Evolutionary conservation across 2,113 vertebrate genomes (phyloP).

Genomic region (Chaetorhynchus papuensis): DNA sequence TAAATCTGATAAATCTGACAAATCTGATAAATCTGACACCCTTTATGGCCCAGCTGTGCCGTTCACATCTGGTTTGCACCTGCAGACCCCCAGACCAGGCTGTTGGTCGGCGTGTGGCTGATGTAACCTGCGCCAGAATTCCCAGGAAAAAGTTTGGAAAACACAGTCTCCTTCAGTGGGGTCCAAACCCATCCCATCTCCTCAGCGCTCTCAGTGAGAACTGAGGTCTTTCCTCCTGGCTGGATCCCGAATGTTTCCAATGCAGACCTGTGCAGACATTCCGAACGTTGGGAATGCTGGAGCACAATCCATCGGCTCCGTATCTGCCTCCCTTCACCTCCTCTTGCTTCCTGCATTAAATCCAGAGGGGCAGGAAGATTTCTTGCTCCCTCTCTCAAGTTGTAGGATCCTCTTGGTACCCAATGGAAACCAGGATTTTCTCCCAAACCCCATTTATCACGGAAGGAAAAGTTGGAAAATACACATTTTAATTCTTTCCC

Average conservation of each 20-base stretch:
- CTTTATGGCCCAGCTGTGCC: not conserved
- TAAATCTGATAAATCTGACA: not conserved
- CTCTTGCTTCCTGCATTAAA: not conserved
- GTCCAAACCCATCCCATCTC: not conserved
- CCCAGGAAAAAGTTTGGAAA: not conserved
- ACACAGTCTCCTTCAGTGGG: accelerated
- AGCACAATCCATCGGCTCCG: not conserved
- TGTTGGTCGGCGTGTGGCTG: not conserved
- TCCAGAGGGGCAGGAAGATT: not conserved
- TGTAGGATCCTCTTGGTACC: not conserved
- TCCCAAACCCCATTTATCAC: not conserved
- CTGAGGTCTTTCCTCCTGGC: not conserved
- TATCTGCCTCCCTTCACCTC: not conserved
- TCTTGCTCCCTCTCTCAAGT: not conserved
- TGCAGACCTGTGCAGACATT: not conserved
- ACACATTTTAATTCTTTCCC: not conserved
- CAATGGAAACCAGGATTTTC: not conserved
- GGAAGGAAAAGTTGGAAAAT: not conserved
- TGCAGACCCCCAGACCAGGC: not conserved
- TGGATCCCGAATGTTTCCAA: not conserved
- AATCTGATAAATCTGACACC: not conserved
- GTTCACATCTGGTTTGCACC: not conserved
- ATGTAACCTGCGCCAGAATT: not conserved
- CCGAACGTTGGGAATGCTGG: not conserved
- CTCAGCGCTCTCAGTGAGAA: not conserved